Base-by-base conservation (phyloP, 2,888 invertebrate species). In the Stegana nigrithorax region DNA sequence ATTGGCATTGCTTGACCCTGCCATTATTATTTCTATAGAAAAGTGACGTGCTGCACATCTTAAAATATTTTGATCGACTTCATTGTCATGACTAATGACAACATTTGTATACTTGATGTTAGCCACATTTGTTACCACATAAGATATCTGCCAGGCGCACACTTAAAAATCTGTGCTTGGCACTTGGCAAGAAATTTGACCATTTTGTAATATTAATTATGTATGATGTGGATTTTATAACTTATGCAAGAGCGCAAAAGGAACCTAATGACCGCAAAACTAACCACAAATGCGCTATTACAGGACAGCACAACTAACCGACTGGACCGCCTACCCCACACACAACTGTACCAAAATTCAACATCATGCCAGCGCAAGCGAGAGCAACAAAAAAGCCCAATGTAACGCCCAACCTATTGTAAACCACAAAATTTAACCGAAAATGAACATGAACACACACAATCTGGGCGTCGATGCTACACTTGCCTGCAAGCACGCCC, bases 141-240 rank as follows among this genome's bases (percentile, higher is more conserved):
- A n/a, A n/a, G n/a, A n/a, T n/a, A n/a, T n/a, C n/a, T n/a, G n/a
- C n/a, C n/a, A n/a, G n/a, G 39, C 39, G 14, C 39, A 8, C 39
- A 39, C 39, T 8, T n/a, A 17, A 23, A 21, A 47, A 21, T 55
- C 53, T 55, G 53, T 55, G 32, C 53, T 55, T 55, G 53, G 53
- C 53, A 55, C 53, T 51, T n/a, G n/a, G n/a, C n/a, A n/a, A n/a
- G n/a, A n/a, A n/a, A n/a, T n/a, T 81, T 81, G 78, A 79, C 74
- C 78, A 75, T 80, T 78, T 81, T 78, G 72, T 71, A 74, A 79
- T 74, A 78, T 79, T 78, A 80, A 80, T 81, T 78, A 81, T 81
- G 75, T 73, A 81, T 78, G 79, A 79, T 81, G 75, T 81, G 76
- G 78, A 81, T 74, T 80, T 80, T 81, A 66, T 78, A 75, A 75